A percentile compares a stretch with the other conserved stretches of the same genome.
phyloP scores from a whole-genome alignment of 2,888 invertebrate species.

The Carabus problematicus region DNA sequence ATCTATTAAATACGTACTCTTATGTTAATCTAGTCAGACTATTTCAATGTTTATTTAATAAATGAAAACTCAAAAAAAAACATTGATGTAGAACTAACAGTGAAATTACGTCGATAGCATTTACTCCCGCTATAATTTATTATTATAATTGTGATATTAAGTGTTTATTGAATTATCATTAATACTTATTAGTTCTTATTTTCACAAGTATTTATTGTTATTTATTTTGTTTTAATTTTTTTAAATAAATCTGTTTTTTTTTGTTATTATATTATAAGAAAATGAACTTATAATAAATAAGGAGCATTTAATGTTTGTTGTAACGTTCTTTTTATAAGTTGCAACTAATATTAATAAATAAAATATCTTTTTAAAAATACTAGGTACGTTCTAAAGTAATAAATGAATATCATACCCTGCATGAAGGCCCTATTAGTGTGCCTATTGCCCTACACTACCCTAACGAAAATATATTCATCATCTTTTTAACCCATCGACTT shows the following conservation, averaged over 20 bases:
- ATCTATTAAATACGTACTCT: slow-evolving; percentile 11
- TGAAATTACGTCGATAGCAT: slow-evolving; percentile 3
- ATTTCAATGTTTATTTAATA: slow-evolving; percentile 22
- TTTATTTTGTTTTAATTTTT: slow-evolving; percentile 18
- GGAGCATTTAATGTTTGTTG: slow-evolving; percentile 29
- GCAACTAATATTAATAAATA: slow-evolving; percentile 37
- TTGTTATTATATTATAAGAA: slow-evolving; percentile 27
- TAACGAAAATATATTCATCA: no score
- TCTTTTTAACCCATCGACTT: no score
- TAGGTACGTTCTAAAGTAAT: no score
- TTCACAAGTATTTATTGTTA: slow-evolving; percentile 9
- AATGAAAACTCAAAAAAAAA: slow-evolving; percentile 1
- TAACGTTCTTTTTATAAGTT: slow-evolving; percentile 35
- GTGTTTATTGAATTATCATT: slow-evolving; percentile 26
- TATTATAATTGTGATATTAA: slow-evolving; percentile 28
- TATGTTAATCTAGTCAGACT: slow-evolving; percentile 23
- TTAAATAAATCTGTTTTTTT: not conserved
- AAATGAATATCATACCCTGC: no score
- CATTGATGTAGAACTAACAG: slow-evolving; percentile 23
- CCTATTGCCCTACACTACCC: no score
- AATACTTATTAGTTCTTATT: slow-evolving; percentile 10
- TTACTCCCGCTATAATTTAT: not conserved
- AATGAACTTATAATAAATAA: slow-evolving; percentile 21
- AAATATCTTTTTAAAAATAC: slow-evolving; percentile 36
- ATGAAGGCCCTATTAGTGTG: no score